phyloP scores from a whole-genome alignment of 1,140 invertebrate species.

The Kradibia gibbosae region DNA sequence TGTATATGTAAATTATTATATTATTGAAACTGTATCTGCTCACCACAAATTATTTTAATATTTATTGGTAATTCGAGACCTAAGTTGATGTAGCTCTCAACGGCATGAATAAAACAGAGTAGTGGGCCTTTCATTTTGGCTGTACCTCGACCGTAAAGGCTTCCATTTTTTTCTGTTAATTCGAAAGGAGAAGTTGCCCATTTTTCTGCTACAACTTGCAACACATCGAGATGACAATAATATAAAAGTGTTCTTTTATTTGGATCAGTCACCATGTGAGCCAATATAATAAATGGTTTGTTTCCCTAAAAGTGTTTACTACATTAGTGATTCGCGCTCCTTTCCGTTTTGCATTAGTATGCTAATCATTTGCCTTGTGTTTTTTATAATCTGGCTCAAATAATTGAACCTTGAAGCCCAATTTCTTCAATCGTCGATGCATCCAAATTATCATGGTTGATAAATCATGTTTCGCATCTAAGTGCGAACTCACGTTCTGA shows the following conservation, averaged over 20 bases:
- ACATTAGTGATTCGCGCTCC: not conserved
- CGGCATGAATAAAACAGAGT: constrained; percentile 57
- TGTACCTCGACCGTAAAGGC: constrained; percentile 55
- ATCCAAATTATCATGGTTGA: constrained; percentile 58
- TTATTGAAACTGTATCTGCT: too few relatives aligned
- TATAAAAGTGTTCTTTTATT: constrained; percentile 76
- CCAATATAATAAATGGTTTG: constrained; percentile 76
- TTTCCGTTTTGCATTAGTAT: not conserved
- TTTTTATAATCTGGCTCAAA: constrained; percentile 56
- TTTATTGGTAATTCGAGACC: constrained; percentile 75
- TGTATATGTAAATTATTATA: too few relatives aligned
- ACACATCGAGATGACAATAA: constrained; percentile 81
- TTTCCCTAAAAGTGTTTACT: constrained; percentile 58
- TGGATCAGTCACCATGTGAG: constrained; percentile 73
- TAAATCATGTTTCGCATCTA: constrained; percentile 37
- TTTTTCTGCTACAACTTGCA: constrained; percentile 69
- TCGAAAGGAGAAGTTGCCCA: constrained; percentile 58
- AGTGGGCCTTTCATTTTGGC: constrained; percentile 62
- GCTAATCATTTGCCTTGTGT: constrained; percentile 32
- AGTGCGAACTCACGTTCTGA: constrained; percentile 49
- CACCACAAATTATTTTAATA: constrained; percentile 73
- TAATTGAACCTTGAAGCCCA: constrained; percentile 74
- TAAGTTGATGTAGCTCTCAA: constrained; percentile 72
- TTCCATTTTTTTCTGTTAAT: constrained; percentile 53
- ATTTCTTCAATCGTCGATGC: constrained; percentile 69